Base-by-base conservation (phyloP, 2,888 invertebrate genomes). In the Nesidiocoris tenuis region DNA sequence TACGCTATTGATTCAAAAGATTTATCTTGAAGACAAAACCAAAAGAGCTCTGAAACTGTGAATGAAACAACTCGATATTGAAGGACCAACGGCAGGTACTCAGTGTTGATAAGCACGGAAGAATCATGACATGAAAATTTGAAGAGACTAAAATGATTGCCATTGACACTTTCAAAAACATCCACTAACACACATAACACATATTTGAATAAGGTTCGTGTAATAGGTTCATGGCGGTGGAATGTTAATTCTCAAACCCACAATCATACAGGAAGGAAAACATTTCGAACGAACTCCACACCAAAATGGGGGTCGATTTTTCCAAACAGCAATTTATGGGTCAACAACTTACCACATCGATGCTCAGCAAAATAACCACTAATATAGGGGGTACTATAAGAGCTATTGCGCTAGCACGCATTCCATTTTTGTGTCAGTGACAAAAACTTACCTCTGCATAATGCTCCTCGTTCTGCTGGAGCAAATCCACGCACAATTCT, bases 391-490 rank as follows among this genome's bases (percentile, higher is more conserved):
- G 22, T 16, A 19, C 63, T 63, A 63, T 63, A 21, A 22, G 17
- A 22, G 63, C 63, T 63, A 63, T 16, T 17, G 22, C 23, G 5
- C 63, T 63, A 63, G 63, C 63, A 63, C 3, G 3, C 59, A 59
- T 59, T 59, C 59, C 59, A 5, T 17, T 59, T 59, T 3, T 9
- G 5, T 9, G 5, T n/a, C 22, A 12, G 21, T 16, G 21, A 16
- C 16, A 19, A 23, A 1, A 17, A 74, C 74, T 23, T 89, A 99
- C 98, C 95, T 99, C 98, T 80, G 98, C 96, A 86, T 99, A 99
- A 84, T 99, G 98, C 85, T 99, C 99, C 87, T 99, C 98, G 84
- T 99, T 99, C 85, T 99, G 98, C 85, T 98, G 98, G 79, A 99
- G 86, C 57, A 99, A 89, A 84, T 99, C 99, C 72, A 99, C 98